A percentile compares a stretch with the other conserved stretches of the same genome.
Evolutionary conservation across 2,888 invertebrate genomes (phyloP).

Genomic region (Tipula helvola): DNA sequence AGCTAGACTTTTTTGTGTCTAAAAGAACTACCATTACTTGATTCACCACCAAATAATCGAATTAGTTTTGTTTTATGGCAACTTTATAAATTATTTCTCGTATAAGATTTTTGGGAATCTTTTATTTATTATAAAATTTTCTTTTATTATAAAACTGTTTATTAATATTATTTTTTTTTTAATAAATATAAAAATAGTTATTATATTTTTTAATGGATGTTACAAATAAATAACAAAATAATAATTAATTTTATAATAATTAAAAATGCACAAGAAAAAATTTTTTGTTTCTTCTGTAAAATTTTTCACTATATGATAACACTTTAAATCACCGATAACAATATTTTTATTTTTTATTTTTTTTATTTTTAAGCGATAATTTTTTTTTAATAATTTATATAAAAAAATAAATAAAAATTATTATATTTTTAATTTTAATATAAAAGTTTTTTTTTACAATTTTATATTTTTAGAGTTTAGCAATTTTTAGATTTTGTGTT

Average conservation of each 20-base stretch:
- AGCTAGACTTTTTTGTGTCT: slow-evolving; percentile 6
- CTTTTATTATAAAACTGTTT: background rate
- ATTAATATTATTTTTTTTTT: background rate
- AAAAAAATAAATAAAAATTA: background rate
- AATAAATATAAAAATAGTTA: background rate
- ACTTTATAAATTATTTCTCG: background rate
- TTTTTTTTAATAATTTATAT: background rate
- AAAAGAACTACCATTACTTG: slow-evolving; percentile 10
- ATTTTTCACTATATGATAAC: background rate
- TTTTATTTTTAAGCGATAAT: background rate
- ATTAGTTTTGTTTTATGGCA: background rate
- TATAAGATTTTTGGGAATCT: background rate
- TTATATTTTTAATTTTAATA: background rate
- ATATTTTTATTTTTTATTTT: background rate
- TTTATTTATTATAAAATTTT: background rate
- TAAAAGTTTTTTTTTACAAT: background rate
- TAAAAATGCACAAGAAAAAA: background rate
- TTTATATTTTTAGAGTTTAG: background rate
- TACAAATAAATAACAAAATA: background rate
- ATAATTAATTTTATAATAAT: background rate
- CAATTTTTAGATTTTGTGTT: background rate
- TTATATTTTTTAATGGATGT: background rate
- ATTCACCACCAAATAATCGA: background rate
- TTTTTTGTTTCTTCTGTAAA: background rate
- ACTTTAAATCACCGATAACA: background rate